A percentile compares a stretch with the other conserved stretches of the same genome.
These are phyloP conservation scores for Eolophus roseicapilla DNA, from an alignment of 2,113 vertebrate species.

Conservation along the genomic window DNA sequence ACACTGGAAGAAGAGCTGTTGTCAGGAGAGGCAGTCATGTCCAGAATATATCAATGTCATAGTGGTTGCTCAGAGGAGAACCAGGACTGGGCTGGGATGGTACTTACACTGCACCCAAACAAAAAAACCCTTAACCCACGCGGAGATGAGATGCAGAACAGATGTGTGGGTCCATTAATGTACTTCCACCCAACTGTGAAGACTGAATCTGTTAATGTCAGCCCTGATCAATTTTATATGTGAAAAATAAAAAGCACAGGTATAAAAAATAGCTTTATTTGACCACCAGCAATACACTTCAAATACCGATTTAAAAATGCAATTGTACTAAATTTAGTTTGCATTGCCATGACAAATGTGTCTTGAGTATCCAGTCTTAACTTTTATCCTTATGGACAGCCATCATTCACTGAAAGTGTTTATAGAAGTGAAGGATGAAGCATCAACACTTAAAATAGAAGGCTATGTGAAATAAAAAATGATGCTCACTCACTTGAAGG, in stretches of 20 bases:
- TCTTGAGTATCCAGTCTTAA: not conserved
- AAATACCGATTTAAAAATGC: not conserved
- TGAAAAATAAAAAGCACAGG: not conserved
- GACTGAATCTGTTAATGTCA: slow-evolving; percentile 2
- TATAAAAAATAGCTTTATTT: not conserved
- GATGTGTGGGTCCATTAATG: not conserved
- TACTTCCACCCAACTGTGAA: not conserved
- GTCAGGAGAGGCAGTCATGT: not conserved
- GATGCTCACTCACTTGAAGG: not conserved
- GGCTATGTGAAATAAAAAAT: not conserved
- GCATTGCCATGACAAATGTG: not conserved
- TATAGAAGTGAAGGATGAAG: not conserved
- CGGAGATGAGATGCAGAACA: not conserved
- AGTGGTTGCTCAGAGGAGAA: not conserved
- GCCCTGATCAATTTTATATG: not conserved
- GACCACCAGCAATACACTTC: not conserved
- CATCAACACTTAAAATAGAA: not conserved
- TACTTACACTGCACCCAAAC: not conserved
- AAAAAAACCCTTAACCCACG: not conserved
- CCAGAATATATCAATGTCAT: not conserved
- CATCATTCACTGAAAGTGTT: not conserved
- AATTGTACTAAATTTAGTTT: not conserved
- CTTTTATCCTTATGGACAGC: not conserved
- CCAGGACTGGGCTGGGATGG: not conserved
- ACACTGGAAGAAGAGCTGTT: not conserved